A percentile compares a stretch with the other conserved stretches of the same genome.
Conservation (phyloP, 2,888 invertebrate species). For the Drosophila affinis region DNA sequence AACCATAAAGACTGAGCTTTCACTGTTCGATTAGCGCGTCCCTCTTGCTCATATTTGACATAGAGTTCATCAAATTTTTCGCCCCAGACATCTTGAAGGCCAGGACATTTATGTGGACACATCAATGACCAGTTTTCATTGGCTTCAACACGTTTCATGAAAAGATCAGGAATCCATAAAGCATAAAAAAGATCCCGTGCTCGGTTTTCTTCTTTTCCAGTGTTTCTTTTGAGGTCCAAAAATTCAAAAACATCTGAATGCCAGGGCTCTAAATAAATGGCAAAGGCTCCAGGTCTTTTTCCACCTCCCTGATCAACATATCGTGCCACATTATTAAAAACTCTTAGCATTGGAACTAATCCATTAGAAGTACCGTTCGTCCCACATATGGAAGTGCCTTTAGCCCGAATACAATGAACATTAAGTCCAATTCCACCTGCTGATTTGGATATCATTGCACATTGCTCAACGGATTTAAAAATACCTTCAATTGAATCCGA, state of each 20-base stretch:
- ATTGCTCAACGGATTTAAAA: constrained; percentile 94
- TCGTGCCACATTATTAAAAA: constrained; percentile 97
- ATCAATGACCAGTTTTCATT: constrained; percentile 96
- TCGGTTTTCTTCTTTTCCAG: constrained; percentile 96
- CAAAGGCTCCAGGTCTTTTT: constrained; percentile 98
- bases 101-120: constrained; percentile 97
- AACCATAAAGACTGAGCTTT: constrained; percentile 96
- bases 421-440: constrained; percentile 99
- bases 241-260: constrained; percentile 98
- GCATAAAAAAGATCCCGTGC: constrained; percentile 98
- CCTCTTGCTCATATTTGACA: constrained; percentile 92
- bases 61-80: constrained; percentile 96
- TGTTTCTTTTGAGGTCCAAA: constrained; percentile 96
- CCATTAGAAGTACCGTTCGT: constrained; percentile 98
- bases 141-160: constrained; percentile 96
- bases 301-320: constrained; percentile 99
- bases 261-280: constrained; percentile 99
- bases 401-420: constrained; percentile 96
- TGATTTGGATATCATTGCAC: constrained; percentile 97
- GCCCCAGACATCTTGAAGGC: constrained; percentile 96
- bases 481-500: constrained; percentile 98
- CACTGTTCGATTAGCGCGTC: constrained; percentile 87
- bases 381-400: constrained; percentile 95
- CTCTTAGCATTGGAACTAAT: constrained; percentile 96
- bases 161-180: constrained; percentile 98